A percentile compares a stretch with the other conserved stretches of the same genome.
Conservation (phyloP, 1,140 invertebrate species). For the Dinothrombium tinctorium region DNA sequence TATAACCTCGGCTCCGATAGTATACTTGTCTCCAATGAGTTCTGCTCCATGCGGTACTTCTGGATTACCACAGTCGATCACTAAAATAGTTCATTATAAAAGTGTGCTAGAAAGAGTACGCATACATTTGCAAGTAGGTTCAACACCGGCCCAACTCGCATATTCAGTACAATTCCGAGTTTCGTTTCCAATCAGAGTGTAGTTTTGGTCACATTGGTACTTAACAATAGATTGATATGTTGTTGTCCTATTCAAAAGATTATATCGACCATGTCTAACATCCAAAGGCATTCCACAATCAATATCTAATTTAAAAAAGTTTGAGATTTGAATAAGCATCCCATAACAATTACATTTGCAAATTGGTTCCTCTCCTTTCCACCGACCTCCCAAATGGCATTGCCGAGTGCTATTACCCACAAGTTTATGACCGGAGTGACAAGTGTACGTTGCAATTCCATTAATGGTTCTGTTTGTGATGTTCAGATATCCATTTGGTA, state of each 20-base stretch:
- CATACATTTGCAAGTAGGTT: conserved; percentile 14
- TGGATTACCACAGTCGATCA: conserved; percentile 65
- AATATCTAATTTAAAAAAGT: conserved; percentile 6
- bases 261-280: conserved; percentile 5
- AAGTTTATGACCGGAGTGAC: conserved; percentile 56
- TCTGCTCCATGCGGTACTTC: conserved; percentile 53
- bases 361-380: conserved; percentile 16
- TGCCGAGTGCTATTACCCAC: conserved; percentile 29
- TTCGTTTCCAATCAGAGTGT: conserved; percentile 41
- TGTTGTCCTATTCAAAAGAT: conserved; percentile 8
- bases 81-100: no score
- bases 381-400: conserved; percentile 16
- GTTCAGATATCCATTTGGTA: conserved; percentile 53
- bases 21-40: conserved; percentile 60
- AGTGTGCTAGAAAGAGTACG: no score
- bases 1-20: conserved; percentile 55
- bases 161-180: conserved; percentile 43
- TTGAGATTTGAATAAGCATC: background rate
- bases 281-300: conserved; percentile 12
- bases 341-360: conserved; percentile 15
- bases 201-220: conserved; percentile 56
- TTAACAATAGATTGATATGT: conserved; percentile 44
- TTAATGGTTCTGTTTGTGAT: conserved; percentile 33
- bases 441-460: conserved; percentile 34
- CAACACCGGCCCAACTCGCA: conserved; percentile 46